Evolutionary conservation across 2,888 invertebrate genomes (phyloP), one percentile per base, ranked within the genome.

Genomic region (Junonia oenone): DNA sequence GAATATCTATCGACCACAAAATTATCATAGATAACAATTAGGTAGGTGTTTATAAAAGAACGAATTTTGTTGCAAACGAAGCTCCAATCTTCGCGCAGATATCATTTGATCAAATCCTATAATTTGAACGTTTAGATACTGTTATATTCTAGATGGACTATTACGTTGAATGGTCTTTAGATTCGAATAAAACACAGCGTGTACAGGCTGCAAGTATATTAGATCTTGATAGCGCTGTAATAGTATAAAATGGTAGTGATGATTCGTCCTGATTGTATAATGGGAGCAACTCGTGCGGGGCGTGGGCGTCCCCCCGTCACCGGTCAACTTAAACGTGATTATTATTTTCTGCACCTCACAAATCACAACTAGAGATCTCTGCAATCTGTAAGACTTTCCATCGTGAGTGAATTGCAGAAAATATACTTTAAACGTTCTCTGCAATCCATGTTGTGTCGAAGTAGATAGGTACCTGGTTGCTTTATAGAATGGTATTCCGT

Each of bases 211-310:
- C 61, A 63, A 62, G 55, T 58, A 51, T 54, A 64, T 65, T 63
- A 58, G 62, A 59, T 62, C 59, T 55, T 62, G 61, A 63, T 62
- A 62, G 61, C 62, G 58, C 63, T 62, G 63, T 68, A 68, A 68
- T 66, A 64, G 65, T 66, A 60, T 62, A 63, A 67, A 73, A 71
- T 75, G 71, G 72, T 67, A 72, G 83, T 76, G 86, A 78, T 83
- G 85, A 88, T 86, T 87, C 78, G 79, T 69, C 72, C 78, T 86
- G 86, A 88, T 89, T 88, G 85, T 83, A 83, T 88, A 88, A 89
- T 88, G 83, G 80, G 69, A 71, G 66, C 69, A 71, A 73, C 80
- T 78, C 78, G 84, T 79, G 83, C 83, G 74, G 68, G 19, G 67
- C 56, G 88, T 88, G 86, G 88, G 87, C 76, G 86, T 75, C 85